phyloP scores from a whole-genome alignment of 2,888 invertebrate species.

The Volucella bombylans region DNA sequence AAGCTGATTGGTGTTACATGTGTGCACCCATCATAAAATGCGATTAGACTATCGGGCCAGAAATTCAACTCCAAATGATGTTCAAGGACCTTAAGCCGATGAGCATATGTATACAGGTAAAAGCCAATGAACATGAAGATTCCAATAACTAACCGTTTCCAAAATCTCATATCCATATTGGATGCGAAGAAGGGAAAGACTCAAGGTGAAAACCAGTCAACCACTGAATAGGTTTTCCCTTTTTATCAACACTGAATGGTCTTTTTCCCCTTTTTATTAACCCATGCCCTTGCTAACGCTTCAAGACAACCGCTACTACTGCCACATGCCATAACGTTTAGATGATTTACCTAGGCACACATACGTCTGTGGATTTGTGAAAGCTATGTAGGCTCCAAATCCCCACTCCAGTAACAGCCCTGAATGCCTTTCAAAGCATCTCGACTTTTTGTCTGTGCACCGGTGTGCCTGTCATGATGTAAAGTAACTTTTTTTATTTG shows the following conservation, averaged over 20 bases:
- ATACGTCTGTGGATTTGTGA: constrained; percentile 7
- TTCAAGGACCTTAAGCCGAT: constrained; percentile 1
- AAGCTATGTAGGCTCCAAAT: not conserved
- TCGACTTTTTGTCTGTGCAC: constrained; percentile 3
- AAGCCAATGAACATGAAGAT: constrained; percentile 12
- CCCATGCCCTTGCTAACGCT: constrained; percentile 10
- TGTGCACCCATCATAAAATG: constrained; percentile 12
- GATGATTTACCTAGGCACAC: constrained; percentile 1
- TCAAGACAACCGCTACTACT: constrained; percentile 21
- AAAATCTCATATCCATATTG: constrained; percentile 8
- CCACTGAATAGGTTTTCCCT: not conserved
- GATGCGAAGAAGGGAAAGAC: constrained; percentile 13
- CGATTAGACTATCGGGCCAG: not conserved
- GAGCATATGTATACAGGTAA: not conserved
- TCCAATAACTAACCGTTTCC: not conserved
- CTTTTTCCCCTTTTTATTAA: constrained; percentile 3
- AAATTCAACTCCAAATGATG: not conserved
- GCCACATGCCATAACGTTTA: constrained; percentile 14
- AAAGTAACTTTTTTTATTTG: constrained; percentile 29
- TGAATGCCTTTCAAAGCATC: constrained; percentile 17
- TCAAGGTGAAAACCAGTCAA: constrained; percentile 45
- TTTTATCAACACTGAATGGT: constrained; percentile 18
- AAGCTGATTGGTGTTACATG: constrained; percentile 34
- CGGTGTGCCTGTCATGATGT: not conserved
- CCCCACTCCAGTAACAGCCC: not conserved